Conservation (phyloP, 2,113 vertebrate species). For the Gallinago paraguaiae region DNA sequence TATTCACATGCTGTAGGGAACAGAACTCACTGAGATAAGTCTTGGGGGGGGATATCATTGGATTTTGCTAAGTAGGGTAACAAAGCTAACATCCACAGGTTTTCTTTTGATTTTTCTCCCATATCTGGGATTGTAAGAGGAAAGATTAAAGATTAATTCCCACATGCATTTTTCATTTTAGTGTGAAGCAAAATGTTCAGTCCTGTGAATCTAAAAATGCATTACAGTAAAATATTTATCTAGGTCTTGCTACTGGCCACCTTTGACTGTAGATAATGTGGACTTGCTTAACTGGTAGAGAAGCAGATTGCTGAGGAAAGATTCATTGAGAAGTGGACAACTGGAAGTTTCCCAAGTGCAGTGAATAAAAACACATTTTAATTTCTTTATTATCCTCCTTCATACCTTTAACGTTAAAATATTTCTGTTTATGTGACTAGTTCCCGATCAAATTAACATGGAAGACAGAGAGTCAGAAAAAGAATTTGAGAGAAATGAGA, state of each 20-base stretch:
- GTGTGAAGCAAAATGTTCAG: not conserved
- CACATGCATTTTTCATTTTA: constrained; percentile 35
- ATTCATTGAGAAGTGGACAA: not conserved
- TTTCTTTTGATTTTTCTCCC: constrained; percentile 15
- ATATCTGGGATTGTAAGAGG: not conserved
- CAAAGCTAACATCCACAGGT: constrained; percentile 19
- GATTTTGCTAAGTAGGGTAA: constrained; percentile 20
- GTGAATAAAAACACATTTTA: not conserved
- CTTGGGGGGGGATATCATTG: not conserved
- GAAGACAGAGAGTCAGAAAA: constrained; percentile 21
- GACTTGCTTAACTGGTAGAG: constrained; percentile 38
- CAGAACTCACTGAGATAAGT: constrained; percentile 4
- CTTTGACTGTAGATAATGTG: constrained; percentile 19
- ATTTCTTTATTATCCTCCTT: not conserved
- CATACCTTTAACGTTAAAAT: not conserved
- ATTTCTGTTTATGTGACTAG: constrained; percentile 36
- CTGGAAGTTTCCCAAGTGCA: not conserved
- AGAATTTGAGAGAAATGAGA: constrained; percentile 22
- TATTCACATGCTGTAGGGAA: constrained; percentile 16
- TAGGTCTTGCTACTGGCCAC: constrained; percentile 42
- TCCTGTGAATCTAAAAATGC: not conserved
- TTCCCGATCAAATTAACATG: constrained; percentile 12
- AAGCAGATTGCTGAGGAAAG: not conserved
- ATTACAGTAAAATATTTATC: constrained; percentile 32
- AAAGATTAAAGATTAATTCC: constrained; percentile 48